Conservation (phyloP, 1,140 invertebrate genomes). For the Epicauta chinensis region DNA sequence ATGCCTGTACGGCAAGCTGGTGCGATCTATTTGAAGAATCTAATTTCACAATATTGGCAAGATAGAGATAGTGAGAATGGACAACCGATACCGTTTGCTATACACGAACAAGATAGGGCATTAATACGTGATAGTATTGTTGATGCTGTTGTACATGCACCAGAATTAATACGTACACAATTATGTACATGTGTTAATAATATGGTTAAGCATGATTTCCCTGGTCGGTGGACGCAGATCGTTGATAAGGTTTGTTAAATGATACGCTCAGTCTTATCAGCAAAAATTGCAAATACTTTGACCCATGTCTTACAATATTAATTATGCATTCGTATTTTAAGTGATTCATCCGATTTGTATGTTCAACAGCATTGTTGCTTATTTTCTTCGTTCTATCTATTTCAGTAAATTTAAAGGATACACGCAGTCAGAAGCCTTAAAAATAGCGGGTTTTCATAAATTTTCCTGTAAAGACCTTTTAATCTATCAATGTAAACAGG, state of each 20-base stretch:
- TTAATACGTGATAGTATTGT: constrained; percentile 91
- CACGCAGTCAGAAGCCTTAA: too few relatives aligned
- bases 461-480: too few relatives aligned
- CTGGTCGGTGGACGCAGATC: constrained; percentile 89
- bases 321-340: too few relatives aligned
- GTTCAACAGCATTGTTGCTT: too few relatives aligned
- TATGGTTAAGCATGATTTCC: constrained; percentile 96
- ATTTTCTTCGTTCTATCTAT: too few relatives aligned
- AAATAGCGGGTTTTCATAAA: too few relatives aligned
- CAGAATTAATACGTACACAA: constrained; percentile 83
- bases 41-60: constrained; percentile 83
- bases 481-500: too few relatives aligned
- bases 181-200: constrained; percentile 84
- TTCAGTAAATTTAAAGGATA: too few relatives aligned
- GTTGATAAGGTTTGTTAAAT: constrained; percentile 77
- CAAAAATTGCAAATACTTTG: too few relatives aligned
- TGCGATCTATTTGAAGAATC: constrained; percentile 96
- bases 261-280: too few relatives aligned
- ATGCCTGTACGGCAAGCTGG: constrained; percentile 92
- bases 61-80: constrained; percentile 73
- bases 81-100: constrained; percentile 70
- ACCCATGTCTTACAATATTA: too few relatives aligned
- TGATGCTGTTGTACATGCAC: constrained; percentile 89
- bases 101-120: constrained; percentile 94
- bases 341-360: too few relatives aligned